phyloP scores from a whole-genome alignment of 2,888 invertebrate species.

The Criorhina ranunculi region DNA sequence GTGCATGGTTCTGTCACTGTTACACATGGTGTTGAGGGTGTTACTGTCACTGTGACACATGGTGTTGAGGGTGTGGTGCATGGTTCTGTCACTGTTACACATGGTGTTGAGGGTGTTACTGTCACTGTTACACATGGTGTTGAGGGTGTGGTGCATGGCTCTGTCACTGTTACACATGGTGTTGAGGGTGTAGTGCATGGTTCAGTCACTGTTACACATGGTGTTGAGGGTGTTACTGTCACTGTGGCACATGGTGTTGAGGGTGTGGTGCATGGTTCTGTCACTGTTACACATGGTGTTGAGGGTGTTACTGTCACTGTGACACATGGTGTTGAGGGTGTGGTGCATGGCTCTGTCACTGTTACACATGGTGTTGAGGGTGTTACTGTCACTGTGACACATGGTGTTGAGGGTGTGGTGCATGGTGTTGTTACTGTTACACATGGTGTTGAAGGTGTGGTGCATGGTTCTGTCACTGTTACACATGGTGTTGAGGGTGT shows the following conservation, averaged over 20 bases:
- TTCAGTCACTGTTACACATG: conserved; percentile 3
- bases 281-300: conserved; percentile 3
- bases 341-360: conserved; percentile 77
- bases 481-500: conserved; percentile 14
- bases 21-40: conserved; percentile 3
- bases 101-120: too few relatives aligned
- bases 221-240: background rate
- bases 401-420: background rate
- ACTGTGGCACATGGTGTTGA: too few relatives aligned
- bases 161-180: background rate
- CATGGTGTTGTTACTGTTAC: conserved; percentile 15
- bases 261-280: conserved; percentile 1
- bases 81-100: too few relatives aligned
- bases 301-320: background rate
- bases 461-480: background rate
- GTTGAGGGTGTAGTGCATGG: conserved; percentile 11
- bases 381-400: too few relatives aligned
- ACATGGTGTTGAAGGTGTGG: conserved; percentile 11
- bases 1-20: conserved; percentile 4
- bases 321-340: background rate
- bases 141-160: background rate
- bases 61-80: conserved; percentile 6
- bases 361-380: conserved; percentile 11
- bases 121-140: background rate
- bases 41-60: background rate